Base-by-base conservation (phyloP, 2,888 invertebrate genomes). In the Drosophila mettleri region DNA sequence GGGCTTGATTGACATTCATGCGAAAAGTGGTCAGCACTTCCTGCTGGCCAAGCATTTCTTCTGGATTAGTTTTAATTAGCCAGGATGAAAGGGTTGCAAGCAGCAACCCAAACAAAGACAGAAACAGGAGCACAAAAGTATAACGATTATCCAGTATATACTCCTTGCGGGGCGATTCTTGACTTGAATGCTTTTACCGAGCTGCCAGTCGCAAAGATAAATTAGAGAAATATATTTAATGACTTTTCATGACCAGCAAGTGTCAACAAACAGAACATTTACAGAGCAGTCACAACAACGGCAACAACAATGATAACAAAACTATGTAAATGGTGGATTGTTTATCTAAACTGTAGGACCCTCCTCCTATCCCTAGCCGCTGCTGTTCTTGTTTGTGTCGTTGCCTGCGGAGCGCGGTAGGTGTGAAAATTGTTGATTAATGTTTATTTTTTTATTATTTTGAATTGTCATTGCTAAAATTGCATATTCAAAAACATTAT, bases 381-480 rank as follows among this genome's bases (percentile, higher is more conserved):
- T 41, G n/a, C n/a, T 20, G 22, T 39, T 46, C 16, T 6, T 24
- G 20, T 24, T 24, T 24, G 24, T 59, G 43, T 51, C 49, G 41
- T 38, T 57, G 48, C 10, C 12, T 14, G 39, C 48, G 55, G 22
- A 45, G 41, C 18, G 46, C 46, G 22, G 55, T 75, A 86, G 88
- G 88, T 85, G 88, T 85, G 76, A 81, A 88, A 76, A 88, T 86
- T 76, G 78, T 80, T 89, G 89, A 89, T 89, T 89, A 89, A 89
- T 89, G 89, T 78, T 74, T 45, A 12, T 9, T 55, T 62, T 77
- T n/a, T n/a, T n/a, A n/a, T n/a, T n/a, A n/a, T n/a, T n/a, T 64
- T 20, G 54, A 60, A 65, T 61, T 73, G 67, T 65, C 72, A 72
- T 69, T 66, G 51, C 51, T 48, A 22, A 60, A 75, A 53, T 18